Evolutionary conservation across 1,140 invertebrate species (phyloP).

Genomic region (Argopecten irradians): DNA sequence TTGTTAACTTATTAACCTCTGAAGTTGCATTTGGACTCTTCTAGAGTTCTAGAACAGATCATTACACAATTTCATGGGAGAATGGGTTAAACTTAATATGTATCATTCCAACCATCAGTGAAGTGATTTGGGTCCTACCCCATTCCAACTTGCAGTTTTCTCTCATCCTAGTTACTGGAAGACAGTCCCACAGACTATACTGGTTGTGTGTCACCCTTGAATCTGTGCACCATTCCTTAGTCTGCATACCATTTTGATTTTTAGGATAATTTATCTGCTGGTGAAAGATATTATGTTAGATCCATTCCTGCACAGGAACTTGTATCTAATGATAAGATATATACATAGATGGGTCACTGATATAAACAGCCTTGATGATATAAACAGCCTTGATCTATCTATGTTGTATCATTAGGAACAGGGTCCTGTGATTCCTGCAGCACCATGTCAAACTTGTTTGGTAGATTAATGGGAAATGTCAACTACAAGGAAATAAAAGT

Average conservation of each 20-base stretch:
- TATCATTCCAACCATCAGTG: neutral
- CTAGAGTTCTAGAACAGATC: too few relatives aligned
- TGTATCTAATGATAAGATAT: too few relatives aligned
- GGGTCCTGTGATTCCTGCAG: too few relatives aligned
- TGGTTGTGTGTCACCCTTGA: neutral
- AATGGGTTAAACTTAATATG: too few relatives aligned
- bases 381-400: too few relatives aligned
- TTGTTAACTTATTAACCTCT: neutral
- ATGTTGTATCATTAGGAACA: too few relatives aligned
- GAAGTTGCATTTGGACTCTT: too few relatives aligned
- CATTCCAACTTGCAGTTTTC: neutral
- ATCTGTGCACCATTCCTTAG: neutral
- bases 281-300: too few relatives aligned
- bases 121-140: neutral
- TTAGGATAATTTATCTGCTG: neutral
- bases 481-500: neutral
- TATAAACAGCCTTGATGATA: neutral
- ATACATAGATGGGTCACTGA: too few relatives aligned
- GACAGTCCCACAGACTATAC: neutral
- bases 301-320: neutral
- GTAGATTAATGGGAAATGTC: too few relatives aligned
- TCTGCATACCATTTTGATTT: neutral
- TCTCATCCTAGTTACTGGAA: neutral
- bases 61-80: too few relatives aligned
- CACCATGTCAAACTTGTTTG: too few relatives aligned